Conservation (phyloP, 2,113 vertebrate genomes). For the Corythornis madagascariensis region DNA sequence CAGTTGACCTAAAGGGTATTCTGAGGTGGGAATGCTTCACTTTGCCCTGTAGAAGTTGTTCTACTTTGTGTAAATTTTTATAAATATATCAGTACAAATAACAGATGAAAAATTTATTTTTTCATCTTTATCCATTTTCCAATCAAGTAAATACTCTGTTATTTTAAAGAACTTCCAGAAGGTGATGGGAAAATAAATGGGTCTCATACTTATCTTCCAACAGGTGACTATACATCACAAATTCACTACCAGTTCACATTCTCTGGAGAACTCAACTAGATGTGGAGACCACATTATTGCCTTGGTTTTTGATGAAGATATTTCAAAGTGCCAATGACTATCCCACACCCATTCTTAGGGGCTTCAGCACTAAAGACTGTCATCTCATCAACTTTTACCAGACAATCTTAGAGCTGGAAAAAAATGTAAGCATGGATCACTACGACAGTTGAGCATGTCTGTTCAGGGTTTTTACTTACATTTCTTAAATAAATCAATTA, state of each 20-base stretch:
- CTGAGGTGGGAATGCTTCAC: not conserved
- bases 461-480: not conserved
- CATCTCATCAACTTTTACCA: not conserved
- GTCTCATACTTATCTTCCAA: not conserved
- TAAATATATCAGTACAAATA: not conserved
- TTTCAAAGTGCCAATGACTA: not conserved
- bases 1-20: not conserved
- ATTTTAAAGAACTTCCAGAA: not conserved
- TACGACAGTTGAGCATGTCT: not conserved
- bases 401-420: not conserved
- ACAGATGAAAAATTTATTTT: not conserved
- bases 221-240: not conserved
- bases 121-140: not conserved
- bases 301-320: not conserved
- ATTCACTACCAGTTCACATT: not conserved
- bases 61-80: not conserved
- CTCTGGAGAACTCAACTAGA: not conserved
- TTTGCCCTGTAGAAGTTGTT: not conserved
- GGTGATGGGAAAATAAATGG: not conserved
- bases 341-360: not conserved
- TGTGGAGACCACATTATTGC: not conserved
- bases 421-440: not conserved
- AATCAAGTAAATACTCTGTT: not conserved
- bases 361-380: not conserved
- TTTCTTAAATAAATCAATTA: not conserved